Evolutionary conservation across 2,113 vertebrate species (phyloP).

Genomic region (Protobothrops mucrosquamatus): DNA sequence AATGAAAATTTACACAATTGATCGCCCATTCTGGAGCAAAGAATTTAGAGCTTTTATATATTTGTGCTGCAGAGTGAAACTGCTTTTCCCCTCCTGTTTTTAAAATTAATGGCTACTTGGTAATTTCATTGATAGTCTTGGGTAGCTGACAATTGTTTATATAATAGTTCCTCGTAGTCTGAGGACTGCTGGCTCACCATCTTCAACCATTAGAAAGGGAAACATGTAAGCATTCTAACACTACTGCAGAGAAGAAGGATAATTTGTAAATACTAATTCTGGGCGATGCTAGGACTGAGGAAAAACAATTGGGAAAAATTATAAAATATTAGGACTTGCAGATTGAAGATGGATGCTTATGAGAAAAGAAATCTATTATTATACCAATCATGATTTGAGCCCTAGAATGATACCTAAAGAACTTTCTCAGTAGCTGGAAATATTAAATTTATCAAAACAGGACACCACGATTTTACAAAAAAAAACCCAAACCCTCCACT

Average conservation of each 20-base stretch:
- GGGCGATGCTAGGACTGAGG: background rate
- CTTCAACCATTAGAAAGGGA: background rate
- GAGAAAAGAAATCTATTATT: background rate
- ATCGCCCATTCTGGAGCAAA: background rate
- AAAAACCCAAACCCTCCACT: background rate
- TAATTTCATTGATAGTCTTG: background rate
- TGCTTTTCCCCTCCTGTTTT: background rate
- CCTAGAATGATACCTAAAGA: background rate
- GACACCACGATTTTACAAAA: background rate
- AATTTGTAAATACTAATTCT: background rate
- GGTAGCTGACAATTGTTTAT: background rate
- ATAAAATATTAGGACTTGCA: background rate
- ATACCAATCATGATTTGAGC: background rate
- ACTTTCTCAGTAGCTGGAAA: background rate
- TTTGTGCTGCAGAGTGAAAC: background rate
- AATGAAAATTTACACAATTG: background rate
- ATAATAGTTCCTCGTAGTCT: background rate
- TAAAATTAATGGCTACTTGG: background rate
- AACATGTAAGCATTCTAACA: background rate
- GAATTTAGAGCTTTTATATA: background rate
- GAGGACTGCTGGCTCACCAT: background rate
- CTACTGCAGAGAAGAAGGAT: background rate
- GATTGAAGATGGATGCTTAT: background rate
- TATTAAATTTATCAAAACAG: background rate
- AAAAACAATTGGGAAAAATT: background rate